Evolutionary conservation across 2,888 invertebrate genomes (phyloP), one percentile per base, ranked within the genome.

Genomic region (Caenorhabditis drosophilae): DNA sequence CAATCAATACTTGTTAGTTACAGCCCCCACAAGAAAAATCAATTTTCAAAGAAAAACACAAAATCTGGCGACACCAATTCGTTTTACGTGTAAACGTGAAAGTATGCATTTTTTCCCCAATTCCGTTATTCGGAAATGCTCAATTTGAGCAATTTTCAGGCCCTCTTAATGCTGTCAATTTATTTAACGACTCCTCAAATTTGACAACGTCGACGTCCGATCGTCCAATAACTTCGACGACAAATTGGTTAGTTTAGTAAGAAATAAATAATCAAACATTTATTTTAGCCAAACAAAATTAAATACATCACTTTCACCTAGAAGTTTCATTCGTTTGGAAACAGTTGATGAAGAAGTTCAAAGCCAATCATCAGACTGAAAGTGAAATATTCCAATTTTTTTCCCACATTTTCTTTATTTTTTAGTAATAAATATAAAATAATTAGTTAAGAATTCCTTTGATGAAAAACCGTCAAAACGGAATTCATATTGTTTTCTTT

Each of bases 281-380:
- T n/a, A n/a, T n/a, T n/a, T n/a, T n/a, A n/a, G n/a, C n/a, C 15
- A 26, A 25, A 27, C 36, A 27, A 31, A 41, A 12, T 44, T 45
- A 15, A 60, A 50, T 18, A 44, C 44, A 15, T 54, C 54, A 27
- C 23, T 49, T 7, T 55, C 60, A 9, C 55, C 61, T 36, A 45
- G 46, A 9, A 31, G 54, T 12, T 51, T 47, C 38, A 31, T 31
- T 12, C 31, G 31, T 31, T 36, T 63, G 47, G 63, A 63, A 23
- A 63, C 63, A 1, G 63, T 63, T n/a, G 57, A 63, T 50, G 63
- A 63, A 46, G 63, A 63, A 23, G 51, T 51, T 15, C 55, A 62
- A 23, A 62, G 60, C 42, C 54, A 53, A 4, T 31, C 60, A 16
- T 55, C 60, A 2, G 53, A 50, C 38, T n/a, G n/a, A n/a, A n/a